These are phyloP conservation scores for Bovichtus diacanthus DNA, from an alignment of 2,797 vertebrate genomes.

Conservation along the genomic window DNA sequence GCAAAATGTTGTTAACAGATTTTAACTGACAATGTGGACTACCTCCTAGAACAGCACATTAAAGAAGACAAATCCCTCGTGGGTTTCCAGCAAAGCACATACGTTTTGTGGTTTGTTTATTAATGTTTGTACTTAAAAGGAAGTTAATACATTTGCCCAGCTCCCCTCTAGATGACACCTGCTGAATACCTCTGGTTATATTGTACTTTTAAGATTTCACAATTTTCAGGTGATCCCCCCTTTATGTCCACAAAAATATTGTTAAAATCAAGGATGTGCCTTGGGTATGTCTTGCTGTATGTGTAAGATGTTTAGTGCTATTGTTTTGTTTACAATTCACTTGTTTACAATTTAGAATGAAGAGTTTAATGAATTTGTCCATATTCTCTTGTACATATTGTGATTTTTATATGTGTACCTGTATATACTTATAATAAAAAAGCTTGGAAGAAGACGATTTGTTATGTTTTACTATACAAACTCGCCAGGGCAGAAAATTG, in stretches of 20 bases:
- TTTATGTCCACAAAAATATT: constrained; percentile 57
- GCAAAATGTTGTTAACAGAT: constrained; percentile 25
- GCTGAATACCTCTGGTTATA: constrained; percentile 67
- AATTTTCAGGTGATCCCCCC: constrained; percentile 42
- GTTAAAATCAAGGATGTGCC: constrained; percentile 81
- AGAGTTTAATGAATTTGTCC: constrained; percentile 60
- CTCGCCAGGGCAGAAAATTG: background rate
- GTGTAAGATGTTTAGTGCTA: constrained; percentile 71
- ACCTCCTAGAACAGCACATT: constrained; percentile 41
- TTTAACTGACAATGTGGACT: constrained; percentile 21
- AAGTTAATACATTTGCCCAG: constrained; percentile 35
- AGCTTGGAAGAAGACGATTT: constrained; percentile 51
- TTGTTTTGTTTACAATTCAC: constrained; percentile 81
- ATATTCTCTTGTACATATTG: constrained; percentile 76
- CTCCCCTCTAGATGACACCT: constrained; percentile 26
- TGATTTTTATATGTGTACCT: constrained; percentile 80
- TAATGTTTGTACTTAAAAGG: constrained; percentile 40
- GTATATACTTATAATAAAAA: constrained; percentile 81
- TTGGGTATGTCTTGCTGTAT: constrained; percentile 75
- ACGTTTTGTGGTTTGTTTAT: constrained; percentile 36
- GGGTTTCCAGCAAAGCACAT: constrained; percentile 39
- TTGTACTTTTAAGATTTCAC: constrained; percentile 49
- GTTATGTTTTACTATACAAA: constrained; percentile 23
- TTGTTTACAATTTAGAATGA: constrained; percentile 79
- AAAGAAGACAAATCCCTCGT: background rate